Evolutionary conservation across 2,113 vertebrate species (phyloP), one percentile per base, ranked within the genome.

Genomic region (Lontra canadensis): DNA sequence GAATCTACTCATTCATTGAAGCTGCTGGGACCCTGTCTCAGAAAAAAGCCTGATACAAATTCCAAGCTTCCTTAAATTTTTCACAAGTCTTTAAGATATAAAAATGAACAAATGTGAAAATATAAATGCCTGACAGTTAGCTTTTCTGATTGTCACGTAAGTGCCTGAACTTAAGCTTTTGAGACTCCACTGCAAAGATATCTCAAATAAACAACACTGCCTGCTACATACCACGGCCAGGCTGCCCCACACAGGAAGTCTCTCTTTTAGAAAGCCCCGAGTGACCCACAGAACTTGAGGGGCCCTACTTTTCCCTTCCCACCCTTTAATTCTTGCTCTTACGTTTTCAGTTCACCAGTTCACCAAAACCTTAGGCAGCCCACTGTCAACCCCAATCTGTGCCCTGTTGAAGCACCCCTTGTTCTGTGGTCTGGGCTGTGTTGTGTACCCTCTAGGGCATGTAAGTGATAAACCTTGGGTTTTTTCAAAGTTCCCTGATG

Each of bases 61-160:
- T 61, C 93, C 17, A 88, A 88, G 63, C 91, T 88, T 76, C 42
- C 80, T 74, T 87, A 88, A 88, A 86, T 49, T 44, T 90, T 26
- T 78, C 49, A 83, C 13, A 91, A 42, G 11, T 78, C 67, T 88
- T 94, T 88, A 90, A 94, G 63, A 89, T 49, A 81, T 9, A 78
- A 93, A 96, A 95, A 86, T 44, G 29, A 95, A 83, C 88, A 65
- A 73, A 83, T 49, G 26, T 78, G 82, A 57, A 95, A 94, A 76
- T 44, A 84, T 88, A 88, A 59, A 31, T 65, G 23, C 3, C 47
- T 11, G 21, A 39, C 34, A 47, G 79, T 80, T 42, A 67, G 23
- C 25, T 76, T 44, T 61, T 76, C 20, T 47, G 39, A 36, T 63
- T 78, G 25, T 63, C 49, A 79, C 47, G 4, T 65, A 49, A 36